phyloP scores from a whole-genome alignment of 2,888 invertebrate genomes.

The Crematogaster levior region DNA sequence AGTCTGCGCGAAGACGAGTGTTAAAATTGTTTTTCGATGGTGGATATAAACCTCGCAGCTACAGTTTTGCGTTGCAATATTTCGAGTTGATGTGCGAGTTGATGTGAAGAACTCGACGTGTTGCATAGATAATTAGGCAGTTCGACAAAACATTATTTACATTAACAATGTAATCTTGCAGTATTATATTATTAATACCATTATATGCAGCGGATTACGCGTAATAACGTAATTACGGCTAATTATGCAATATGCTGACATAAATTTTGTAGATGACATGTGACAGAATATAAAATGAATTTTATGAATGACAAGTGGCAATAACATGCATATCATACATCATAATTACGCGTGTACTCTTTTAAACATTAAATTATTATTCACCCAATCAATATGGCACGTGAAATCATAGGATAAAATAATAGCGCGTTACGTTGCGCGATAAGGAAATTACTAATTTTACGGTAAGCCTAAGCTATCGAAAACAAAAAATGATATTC shows the following conservation, averaged over 20 bases:
- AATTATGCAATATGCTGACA: slow-evolving; percentile 46
- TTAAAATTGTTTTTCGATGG: not conserved
- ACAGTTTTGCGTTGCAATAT: not conserved
- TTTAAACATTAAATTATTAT: slow-evolving; percentile 41
- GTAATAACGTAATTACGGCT: slow-evolving; percentile 47
- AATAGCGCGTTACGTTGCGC: not conserved
- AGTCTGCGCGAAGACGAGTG: not conserved
- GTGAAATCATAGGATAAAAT: slow-evolving; percentile 25
- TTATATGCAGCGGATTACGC: slow-evolving; percentile 47
- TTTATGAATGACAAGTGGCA: slow-evolving; percentile 44
- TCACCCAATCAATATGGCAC: slow-evolving; percentile 5
- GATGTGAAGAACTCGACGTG: not conserved
- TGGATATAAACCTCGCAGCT: not conserved
- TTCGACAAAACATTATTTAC: slow-evolving; percentile 29
- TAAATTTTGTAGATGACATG: slow-evolving; percentile 44
- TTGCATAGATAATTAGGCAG: slow-evolving; percentile 40
- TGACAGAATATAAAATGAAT: slow-evolving; percentile 49
- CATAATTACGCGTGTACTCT: slow-evolving; percentile 34
- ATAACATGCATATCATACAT: slow-evolving; percentile 38
- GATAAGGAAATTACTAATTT: slow-evolving; percentile 25
- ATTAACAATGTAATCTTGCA: slow-evolving; percentile 41
- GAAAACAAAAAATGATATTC: not conserved
- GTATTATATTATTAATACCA: slow-evolving; percentile 39
- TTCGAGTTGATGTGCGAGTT: not conserved
- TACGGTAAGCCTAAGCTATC: not conserved